Percentiles rank a stretch among this genome's conserved stretches.
phyloP scores from a whole-genome alignment of 2,888 invertebrate genomes.

The Aleiodes testaceus region DNA sequence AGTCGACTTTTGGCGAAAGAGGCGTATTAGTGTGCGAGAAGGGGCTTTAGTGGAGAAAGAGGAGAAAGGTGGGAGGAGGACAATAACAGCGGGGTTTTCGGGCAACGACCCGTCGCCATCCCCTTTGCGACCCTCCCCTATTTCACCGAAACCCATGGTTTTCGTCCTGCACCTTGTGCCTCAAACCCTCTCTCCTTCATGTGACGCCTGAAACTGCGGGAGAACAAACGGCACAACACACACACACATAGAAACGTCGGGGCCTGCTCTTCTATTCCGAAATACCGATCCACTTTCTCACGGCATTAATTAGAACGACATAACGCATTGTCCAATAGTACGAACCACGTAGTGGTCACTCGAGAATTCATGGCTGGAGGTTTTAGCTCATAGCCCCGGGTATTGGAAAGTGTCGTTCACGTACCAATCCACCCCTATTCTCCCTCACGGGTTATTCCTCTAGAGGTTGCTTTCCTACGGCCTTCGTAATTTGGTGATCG shows the following conservation, averaged over 20 bases:
- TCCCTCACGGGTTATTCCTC: slow-evolving; percentile 4
- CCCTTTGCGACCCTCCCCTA: slow-evolving; percentile 58
- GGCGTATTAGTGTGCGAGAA: slow-evolving; percentile 37
- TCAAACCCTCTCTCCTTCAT: slow-evolving; percentile 23
- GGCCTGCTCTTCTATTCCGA: slow-evolving; percentile 20
- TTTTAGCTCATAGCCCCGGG: slow-evolving; percentile 26
- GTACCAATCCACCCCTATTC: slow-evolving; percentile 21
- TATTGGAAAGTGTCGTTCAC: slow-evolving; percentile 49
- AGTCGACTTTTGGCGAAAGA: slow-evolving; percentile 12
- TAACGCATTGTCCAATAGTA: slow-evolving; percentile 35
- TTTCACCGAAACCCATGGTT: slow-evolving; percentile 44
- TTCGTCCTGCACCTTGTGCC: slow-evolving; percentile 49
- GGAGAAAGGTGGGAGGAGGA: slow-evolving; percentile 59
- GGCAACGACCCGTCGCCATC: slow-evolving; percentile 71
- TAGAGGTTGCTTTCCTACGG: slow-evolving; percentile 17
- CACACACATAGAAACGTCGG: background rate
- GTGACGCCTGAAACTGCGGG: background rate
- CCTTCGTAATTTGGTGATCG: slow-evolving; percentile 40
- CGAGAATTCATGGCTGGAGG: slow-evolving; percentile 49
- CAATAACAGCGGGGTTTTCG: slow-evolving; percentile 72
- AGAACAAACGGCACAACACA: slow-evolving; percentile 5
- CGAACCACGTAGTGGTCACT: slow-evolving; percentile 41
- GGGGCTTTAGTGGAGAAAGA: no score
- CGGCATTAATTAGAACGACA: slow-evolving; percentile 53
- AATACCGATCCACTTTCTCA: slow-evolving; percentile 52